These are phyloP conservation scores for Varanus salvator DNA, from an alignment of 2,113 vertebrate genomes.

Conservation along the genomic window DNA sequence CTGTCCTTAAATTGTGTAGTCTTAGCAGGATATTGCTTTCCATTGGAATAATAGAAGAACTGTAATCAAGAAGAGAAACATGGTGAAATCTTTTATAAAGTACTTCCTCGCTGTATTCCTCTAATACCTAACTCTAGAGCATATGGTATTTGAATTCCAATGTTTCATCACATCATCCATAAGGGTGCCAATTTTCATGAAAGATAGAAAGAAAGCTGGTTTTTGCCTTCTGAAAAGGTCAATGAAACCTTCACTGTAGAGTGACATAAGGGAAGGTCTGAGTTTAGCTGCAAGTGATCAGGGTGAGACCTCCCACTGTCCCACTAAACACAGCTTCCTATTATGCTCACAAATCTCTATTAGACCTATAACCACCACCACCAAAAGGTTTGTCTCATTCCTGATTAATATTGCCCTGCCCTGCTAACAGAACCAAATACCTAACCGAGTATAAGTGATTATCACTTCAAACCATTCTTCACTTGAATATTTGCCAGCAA, in stretches of 20 bases:
- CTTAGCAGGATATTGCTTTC: conserved; percentile 77
- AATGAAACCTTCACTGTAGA: not conserved
- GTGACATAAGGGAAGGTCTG: not conserved
- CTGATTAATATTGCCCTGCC: not conserved
- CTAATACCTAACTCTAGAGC: not conserved
- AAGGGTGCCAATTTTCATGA: not conserved
- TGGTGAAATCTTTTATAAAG: too few species aligned
- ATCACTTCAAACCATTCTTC: not conserved
- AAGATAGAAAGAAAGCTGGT: not conserved
- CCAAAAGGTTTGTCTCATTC: not conserved
- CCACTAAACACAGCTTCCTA: not conserved
- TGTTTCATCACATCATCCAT: not conserved
- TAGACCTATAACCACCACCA: not conserved
- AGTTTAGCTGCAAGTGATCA: not conserved
- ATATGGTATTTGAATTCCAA: not conserved
- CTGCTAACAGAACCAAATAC: not conserved
- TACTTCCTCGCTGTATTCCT: not conserved
- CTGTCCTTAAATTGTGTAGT: conserved; percentile 82
- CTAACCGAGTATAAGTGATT: not conserved
- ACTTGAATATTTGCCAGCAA: not conserved
- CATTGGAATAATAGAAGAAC: conserved; percentile 87
- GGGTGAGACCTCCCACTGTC: not conserved
- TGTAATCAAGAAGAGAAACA: conserved; percentile 67
- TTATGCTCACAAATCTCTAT: not conserved
- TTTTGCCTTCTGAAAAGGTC: not conserved